phyloP scores from a whole-genome alignment of 92 coral and sea anemone species.

The Micromussa lordhowensis region DNA sequence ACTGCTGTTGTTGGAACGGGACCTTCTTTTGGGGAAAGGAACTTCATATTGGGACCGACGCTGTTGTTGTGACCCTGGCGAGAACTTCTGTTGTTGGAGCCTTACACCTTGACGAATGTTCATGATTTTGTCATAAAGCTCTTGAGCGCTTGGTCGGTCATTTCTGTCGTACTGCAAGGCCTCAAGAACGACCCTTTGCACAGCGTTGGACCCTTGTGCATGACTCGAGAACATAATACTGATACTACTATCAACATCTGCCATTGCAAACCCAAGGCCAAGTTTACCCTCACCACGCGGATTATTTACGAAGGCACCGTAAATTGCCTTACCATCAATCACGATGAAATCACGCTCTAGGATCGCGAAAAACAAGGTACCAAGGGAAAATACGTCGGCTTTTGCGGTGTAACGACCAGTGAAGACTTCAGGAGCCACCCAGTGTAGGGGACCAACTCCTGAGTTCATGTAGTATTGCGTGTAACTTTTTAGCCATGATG shows the following conservation, averaged over 20 bases:
- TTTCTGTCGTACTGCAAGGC: slow-evolving; percentile 37
- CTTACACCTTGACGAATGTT: background rate
- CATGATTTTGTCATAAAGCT: slow-evolving; percentile 23
- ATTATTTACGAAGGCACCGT: slow-evolving; percentile 61
- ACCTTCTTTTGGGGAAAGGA: too few species aligned
- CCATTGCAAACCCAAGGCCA: slow-evolving; percentile 62
- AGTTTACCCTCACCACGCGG: slow-evolving; percentile 12
- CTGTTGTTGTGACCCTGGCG: too few species aligned
- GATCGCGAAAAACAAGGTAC: slow-evolving; percentile 66
- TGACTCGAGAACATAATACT: slow-evolving; percentile 21
- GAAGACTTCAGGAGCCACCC: slow-evolving; percentile 83
- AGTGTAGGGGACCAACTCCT: slow-evolving; percentile 38
- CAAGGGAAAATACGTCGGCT: slow-evolving; percentile 83
- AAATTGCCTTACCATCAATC: slow-evolving; percentile 26
- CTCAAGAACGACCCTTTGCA: slow-evolving; percentile 39
- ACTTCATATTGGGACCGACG: too few species aligned
- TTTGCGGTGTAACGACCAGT: slow-evolving; percentile 56
- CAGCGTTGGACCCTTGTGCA: slow-evolving; percentile 18
- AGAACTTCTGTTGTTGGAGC: background rate
- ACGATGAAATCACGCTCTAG: slow-evolving; percentile 54
- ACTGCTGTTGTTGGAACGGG: too few species aligned
- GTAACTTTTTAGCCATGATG: slow-evolving; percentile 11
- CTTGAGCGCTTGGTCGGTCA: slow-evolving; percentile 63
- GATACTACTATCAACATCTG: background rate
- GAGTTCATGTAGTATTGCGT: slow-evolving; percentile 56